Base-by-base conservation (phyloP, 2,888 invertebrate species). In the Apamea monoglypha region DNA sequence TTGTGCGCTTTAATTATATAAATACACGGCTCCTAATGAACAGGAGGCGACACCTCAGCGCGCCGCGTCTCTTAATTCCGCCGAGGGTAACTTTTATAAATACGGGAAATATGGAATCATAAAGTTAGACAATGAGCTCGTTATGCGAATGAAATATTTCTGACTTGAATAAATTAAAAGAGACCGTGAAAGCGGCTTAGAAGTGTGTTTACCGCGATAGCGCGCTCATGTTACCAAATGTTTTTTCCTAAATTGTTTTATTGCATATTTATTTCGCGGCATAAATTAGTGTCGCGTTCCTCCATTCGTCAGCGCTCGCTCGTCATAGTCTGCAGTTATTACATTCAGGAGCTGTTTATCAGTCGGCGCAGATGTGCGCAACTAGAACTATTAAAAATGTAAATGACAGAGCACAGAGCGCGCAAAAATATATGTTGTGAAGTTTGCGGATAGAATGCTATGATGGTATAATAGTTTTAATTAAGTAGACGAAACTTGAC, bases 51-150 rank as follows among this genome's bases (percentile, higher is more conserved):
- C 93, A 92, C 92, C 92, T 91, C 90, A 81, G 89, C 89, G 85
- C 89, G 83, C 88, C 84, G 85, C 82, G 90, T 78, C 89, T 89
- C 89, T 89, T 90, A 84, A 90, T 87, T 85, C 91, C 84, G 74
- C 79, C 84, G 76, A 89, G 91, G 91, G 84, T 89, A 90, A 92
- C 92, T 93, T 92, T 92, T 92, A 93, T 93, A 94, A 94, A 94
- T 92, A 93, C 92, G 92, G 89, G 92, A 93, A 95, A 94, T 94
- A 94, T 94, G 92, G 91, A 92, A 92, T 94, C 93, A 93, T 93
- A 93, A 93, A 93, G 92, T 94, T 91, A 92, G 90, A 93, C 92
- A 94, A 93, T 94, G 92, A 91, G 90, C 91, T 93, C 93, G 93
- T 94, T 93, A 93, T 84, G 83, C 89, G 91, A 92, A 91, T 93